Evolutionary conservation across 2,113 vertebrate species (phyloP), one percentile per base, ranked within the genome.

Genomic region (Eclectus roratus): DNA sequence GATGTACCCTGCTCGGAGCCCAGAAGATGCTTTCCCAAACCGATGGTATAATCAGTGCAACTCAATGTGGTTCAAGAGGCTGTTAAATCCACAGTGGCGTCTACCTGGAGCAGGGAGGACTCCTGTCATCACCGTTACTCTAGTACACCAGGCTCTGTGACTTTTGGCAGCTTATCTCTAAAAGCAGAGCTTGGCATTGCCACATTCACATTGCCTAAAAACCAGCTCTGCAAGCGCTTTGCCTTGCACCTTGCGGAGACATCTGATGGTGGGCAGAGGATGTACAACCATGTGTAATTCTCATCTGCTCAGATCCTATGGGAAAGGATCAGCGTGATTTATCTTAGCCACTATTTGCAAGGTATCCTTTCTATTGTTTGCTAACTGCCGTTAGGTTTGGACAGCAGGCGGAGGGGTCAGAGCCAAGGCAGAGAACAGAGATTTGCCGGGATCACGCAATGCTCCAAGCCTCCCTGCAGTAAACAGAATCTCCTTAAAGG

Each of bases 401-500:
- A 39, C 23, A 13, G 76, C 69, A 16, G 71, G 80, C 83, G 15
- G 80, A 80, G 74, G 96, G 97, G 97, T 97, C 97, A 96, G 88
- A 61, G 94, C 68, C 89, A 55, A 97, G 97, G 97, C 96, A 46
- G 83, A 58, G 89, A 90, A 17, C 94, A 77, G 95, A 77, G 61
- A 79, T 68, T 41, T 17, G 71, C 88, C 44, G 73, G 37, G 77
- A 94, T 96, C 98, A 97, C 96, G 96, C 97, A 81, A 97, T 4
- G 94, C 95, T 92, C 88, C 82, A 11, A 7, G 83, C 91, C 94
- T 29, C 86, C 80, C 80, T 41, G 79, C 88, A 82, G 95, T 95
- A 95, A 98, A 97, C 96, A 96, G 84, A 96, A 93, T 89, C 93
- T 94, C 95, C 93, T 69, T 70, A 97, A 97, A 98, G 98, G 97